Conservation (phyloP, 2,797 vertebrate species). For the Megaceryle alcyon region DNA sequence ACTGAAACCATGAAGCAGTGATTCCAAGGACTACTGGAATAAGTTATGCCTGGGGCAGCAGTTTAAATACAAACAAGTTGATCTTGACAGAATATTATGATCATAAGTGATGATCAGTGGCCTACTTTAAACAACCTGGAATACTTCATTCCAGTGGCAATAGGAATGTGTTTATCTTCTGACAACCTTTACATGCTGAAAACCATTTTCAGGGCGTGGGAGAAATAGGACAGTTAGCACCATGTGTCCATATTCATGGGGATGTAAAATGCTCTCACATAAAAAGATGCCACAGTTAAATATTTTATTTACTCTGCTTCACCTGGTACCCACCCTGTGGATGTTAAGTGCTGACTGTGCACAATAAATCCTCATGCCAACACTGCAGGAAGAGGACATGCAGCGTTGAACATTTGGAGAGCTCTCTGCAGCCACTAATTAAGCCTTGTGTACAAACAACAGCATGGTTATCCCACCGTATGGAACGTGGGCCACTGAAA, state of each 20-base stretch:
- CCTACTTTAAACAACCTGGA: not conserved
- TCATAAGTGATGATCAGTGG: not conserved
- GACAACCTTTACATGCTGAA: not conserved
- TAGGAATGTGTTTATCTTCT: not conserved
- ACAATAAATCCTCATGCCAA: not conserved
- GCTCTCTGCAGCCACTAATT: not conserved
- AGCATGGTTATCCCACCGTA: not conserved
- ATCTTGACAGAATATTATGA: not conserved
- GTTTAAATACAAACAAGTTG: not conserved
- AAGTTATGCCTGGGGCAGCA: not conserved
- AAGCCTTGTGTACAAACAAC: not conserved
- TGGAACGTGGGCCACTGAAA: not conserved
- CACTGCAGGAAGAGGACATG: not conserved
- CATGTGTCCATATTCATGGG: not conserved
- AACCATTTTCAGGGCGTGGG: not conserved
- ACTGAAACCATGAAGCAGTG: not conserved
- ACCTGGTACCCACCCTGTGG: accelerated
- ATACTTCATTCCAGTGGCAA: not conserved
- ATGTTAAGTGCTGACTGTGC: not conserved
- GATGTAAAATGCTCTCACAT: not conserved
- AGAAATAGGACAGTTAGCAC: not conserved
- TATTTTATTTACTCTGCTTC: not conserved
- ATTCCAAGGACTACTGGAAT: not conserved
- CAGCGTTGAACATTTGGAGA: not conserved
- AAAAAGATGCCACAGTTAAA: not conserved